These are phyloP conservation scores for Sceliomorpha sp. DNA, from an alignment of 2,888 invertebrate genomes.

Conservation along the genomic window DNA sequence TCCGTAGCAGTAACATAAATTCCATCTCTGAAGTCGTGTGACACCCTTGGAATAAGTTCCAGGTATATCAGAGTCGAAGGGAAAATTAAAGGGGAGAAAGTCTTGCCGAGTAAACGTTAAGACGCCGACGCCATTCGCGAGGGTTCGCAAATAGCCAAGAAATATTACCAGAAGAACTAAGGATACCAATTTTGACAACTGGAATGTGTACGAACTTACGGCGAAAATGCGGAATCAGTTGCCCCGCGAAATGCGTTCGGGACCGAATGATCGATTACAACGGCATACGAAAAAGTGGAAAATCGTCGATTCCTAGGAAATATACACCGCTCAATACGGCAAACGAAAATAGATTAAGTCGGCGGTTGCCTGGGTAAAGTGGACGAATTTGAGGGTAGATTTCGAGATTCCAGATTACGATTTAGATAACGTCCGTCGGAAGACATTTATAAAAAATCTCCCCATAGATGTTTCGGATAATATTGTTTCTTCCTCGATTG, in stretches of 20 bases:
- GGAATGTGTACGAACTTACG: no score
- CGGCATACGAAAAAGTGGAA: constrained; percentile 10
- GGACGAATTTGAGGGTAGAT: constrained; percentile 7
- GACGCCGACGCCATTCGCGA: no score
- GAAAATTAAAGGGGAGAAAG: no score
- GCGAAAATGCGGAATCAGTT: no score
- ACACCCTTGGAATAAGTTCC: no score
- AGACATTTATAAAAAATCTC: not conserved
- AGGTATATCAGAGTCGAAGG: no score
- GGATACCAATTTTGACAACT: no score
- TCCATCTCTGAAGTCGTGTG: no score
- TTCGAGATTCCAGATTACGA: constrained; percentile 1
- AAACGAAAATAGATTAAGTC: constrained; percentile 20
- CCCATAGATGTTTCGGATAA: not conserved
- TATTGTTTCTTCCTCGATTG: constrained; percentile 20
- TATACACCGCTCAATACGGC: no score
- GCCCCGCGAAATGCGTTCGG: not conserved
- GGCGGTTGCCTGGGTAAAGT: not conserved
- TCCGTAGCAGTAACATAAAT: no score
- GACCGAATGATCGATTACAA: constrained; percentile 26
- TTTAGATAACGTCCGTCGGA: not conserved
- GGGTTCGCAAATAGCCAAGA: constrained; percentile 27
- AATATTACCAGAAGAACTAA: no score
- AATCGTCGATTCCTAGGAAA: constrained; percentile 4
- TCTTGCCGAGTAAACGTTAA: no score